Conservation (phyloP, 2,113 vertebrate species). For the Strix uralensis region DNA sequence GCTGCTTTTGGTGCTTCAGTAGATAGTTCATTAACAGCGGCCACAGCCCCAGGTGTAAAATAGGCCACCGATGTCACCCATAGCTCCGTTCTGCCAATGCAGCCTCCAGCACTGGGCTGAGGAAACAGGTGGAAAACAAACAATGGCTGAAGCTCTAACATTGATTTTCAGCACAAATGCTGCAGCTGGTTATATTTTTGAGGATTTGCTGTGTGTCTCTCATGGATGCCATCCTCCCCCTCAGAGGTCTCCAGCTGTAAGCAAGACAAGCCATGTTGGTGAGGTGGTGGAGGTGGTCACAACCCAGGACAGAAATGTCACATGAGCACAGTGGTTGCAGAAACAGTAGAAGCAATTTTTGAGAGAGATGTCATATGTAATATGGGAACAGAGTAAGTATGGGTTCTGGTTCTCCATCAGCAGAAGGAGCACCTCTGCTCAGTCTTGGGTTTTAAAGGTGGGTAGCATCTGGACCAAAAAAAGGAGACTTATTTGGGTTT, state of each 20-base stretch:
- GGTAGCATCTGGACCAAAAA: background rate
- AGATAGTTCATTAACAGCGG: background rate
- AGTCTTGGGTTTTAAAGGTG: background rate
- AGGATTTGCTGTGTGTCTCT: background rate
- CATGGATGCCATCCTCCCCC: background rate
- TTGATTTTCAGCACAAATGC: background rate
- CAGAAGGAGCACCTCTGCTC: background rate
- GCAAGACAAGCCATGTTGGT: background rate
- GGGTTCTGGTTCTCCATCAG: background rate
- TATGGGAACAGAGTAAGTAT: background rate
- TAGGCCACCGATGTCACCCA: background rate
- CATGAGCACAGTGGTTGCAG: background rate
- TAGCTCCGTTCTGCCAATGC: background rate
- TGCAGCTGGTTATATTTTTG: background rate
- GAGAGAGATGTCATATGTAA: background rate
- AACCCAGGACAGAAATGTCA: background rate
- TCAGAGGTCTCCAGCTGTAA: background rate
- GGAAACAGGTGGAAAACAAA: background rate
- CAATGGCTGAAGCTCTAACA: fast-evolving
- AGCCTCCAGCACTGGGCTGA: background rate
- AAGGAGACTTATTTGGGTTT: background rate
- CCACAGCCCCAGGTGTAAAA: background rate
- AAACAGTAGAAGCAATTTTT: background rate
- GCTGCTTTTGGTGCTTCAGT: background rate
- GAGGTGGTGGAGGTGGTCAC: background rate